A percentile compares a stretch with the other conserved stretches of the same genome.
These are phyloP conservation scores for Eudasyphora cyanicolor DNA, from an alignment of 2,888 invertebrate species.

Conservation along the genomic window DNA sequence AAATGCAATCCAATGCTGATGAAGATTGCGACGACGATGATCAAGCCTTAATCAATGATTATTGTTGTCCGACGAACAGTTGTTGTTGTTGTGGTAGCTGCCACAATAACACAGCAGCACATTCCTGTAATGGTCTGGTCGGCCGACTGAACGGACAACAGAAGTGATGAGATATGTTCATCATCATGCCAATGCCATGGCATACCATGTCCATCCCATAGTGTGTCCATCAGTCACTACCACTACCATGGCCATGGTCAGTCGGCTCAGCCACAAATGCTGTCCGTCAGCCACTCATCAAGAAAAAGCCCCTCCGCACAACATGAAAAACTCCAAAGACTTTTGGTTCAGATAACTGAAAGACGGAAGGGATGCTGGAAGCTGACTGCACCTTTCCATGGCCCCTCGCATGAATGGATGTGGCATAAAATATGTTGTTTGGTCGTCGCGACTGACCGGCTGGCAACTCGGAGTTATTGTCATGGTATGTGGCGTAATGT, in stretches of 20 bases:
- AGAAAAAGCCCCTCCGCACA: constrained; percentile 6
- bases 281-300: constrained; percentile 32
- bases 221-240: constrained; percentile 19
- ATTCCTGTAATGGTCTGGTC: constrained; percentile 42
- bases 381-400: constrained; percentile 26
- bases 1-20: too few relatives aligned
- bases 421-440: constrained; percentile 30
- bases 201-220: background rate
- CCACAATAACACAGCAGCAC: background rate
- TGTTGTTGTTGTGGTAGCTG: constrained; percentile 48
- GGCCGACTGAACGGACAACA: too few relatives aligned
- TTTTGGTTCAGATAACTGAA: too few relatives aligned
- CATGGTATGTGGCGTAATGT: constrained; percentile 38
- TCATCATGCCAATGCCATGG: constrained; percentile 41
- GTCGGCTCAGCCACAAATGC: constrained; percentile 30
- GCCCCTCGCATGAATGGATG: background rate
- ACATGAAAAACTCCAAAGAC: constrained; percentile 32
- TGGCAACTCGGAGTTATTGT: too few relatives aligned
- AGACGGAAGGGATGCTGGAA: constrained; percentile 53
- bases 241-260: constrained; percentile 6
- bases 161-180: constrained; percentile 60
- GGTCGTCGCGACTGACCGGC: background rate
- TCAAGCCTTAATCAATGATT: constrained; percentile 63
- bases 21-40: constrained; percentile 32
- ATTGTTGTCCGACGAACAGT: constrained; percentile 54